Evolutionary conservation across 2,113 vertebrate genomes (phyloP), one percentile per base, ranked within the genome.

Genomic region (Gasterosteus nipponicus): DNA sequence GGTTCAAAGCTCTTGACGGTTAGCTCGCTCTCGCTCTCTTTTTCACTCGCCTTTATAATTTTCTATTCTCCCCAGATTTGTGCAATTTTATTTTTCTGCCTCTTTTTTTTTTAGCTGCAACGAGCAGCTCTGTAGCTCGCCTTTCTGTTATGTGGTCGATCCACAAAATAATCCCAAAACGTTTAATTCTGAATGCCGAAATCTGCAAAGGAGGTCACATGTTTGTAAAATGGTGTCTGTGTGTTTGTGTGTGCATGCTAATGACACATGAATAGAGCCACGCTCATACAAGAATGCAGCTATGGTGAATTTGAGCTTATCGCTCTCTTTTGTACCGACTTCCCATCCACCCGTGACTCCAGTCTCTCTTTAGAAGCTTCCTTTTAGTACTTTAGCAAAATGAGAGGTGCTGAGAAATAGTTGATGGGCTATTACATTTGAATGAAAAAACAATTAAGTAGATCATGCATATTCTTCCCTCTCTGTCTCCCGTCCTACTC

Each of bases 1-100:
- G 84, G 80, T 91, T 86, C 86, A 89, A 90, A 82, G 89, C 78
- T 73, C 71, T 78, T 87, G 77, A 87, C 81, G 75, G 82, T 75
- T 80, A 73, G 72, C 81, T 75, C 66, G 73, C 63, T 72, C 69
- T 75, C 44, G 5, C 71, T 80, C 66, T 77, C 73, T 68, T 58
- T 80, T 51, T 81, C 49, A 22, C 46, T 81, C 65, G 69, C 39
- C 41, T 63, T 59, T 68, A 35, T 74, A 41, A 4, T 69, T 72
- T 80, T 79, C 65, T 82, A 80, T 87, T 86, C 85, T 80, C 86
- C 58, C 31, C 70, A 83, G 82, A 85, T 88, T 89, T 85, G 57
- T 35, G 58, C 68, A 80, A 77, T 73, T 85, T 81, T 56, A 39
- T 8, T 83, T 73, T 79, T 72, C 66, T 67, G 41, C 46, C 58